Base-by-base conservation (phyloP, 1,140 invertebrate genomes). In the Druon quercuslanigerum region DNA sequence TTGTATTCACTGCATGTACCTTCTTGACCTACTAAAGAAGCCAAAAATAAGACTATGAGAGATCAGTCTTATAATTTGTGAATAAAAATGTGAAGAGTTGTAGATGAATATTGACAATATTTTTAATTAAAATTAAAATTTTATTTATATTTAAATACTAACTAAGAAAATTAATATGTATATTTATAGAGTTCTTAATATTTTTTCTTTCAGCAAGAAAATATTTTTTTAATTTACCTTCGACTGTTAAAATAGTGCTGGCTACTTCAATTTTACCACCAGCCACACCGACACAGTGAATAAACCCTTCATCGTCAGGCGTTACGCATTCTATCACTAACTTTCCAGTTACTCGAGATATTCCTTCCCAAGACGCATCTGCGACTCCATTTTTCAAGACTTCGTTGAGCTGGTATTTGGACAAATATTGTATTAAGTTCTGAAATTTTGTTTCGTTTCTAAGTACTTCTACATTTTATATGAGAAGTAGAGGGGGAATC, bases 231-330 rank as follows among this genome's bases (percentile, higher is more conserved):
- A 33, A 33, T 33, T 33, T 83, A 91, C 91, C 86, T 76, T 90
- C 82, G 14, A 92, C 89, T 20, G 87, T 76, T 50, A 92, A 80
- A 40, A 89, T 79, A 2, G 87, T 87, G 46, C 87, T 81, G 0
- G 92, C 88, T 16, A 86, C 91, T 12, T 92, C 90, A 14, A 93
- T 92, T 79, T 94, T 92, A 12, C 92, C 86, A 2, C 94, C 94
- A 25, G 94, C 91, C n/a, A 92, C 91, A 2, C 94, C 96, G 1
- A 95, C 92, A 84, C 96, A 97, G 13, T 94, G 95, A 87, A 95
- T 96, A 8, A 91, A 88, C 25, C 93, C 94, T 77, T 92, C 89
- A 78, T 95, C 93, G 4, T 92, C 90, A 16, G 92, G 91, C 16
- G 91, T 85, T 4, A 94, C 89, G 75, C 94, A 93, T 73, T 93